Percentiles rank a stretch among this genome's conserved stretches.
Conservation (phyloP, 1,140 invertebrate genomes). For the Phymorhynchus buccinoides region DNA sequence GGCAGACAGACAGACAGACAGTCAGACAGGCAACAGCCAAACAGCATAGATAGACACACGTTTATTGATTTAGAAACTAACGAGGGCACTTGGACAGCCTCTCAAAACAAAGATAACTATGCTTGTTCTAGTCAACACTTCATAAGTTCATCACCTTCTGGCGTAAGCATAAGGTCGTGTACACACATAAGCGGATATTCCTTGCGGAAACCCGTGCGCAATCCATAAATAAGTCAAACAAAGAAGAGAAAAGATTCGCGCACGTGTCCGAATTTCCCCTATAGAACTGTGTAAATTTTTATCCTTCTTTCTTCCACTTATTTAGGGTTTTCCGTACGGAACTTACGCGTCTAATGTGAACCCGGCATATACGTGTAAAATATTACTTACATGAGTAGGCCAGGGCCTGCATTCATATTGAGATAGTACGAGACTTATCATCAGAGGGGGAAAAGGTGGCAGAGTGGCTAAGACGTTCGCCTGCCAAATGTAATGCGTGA, state of each 20-base stretch:
- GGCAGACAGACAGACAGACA: slow-evolving; percentile 12
- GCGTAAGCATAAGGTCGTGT: background rate
- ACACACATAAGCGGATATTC: too few species aligned
- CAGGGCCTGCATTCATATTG: too few species aligned
- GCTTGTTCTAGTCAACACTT: background rate
- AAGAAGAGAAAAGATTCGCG: too few species aligned
- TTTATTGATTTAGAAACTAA: background rate
- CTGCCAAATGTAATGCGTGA: too few species aligned
- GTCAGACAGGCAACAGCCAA: background rate
- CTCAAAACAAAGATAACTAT: background rate
- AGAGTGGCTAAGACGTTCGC: background rate
- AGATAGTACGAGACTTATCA: background rate
- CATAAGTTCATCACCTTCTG: background rate
- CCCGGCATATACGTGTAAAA: background rate
- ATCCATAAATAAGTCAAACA: too few species aligned
- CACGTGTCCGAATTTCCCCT: too few species aligned
- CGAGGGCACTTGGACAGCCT: background rate
- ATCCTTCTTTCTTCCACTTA: too few species aligned
- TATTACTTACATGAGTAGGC: background rate
- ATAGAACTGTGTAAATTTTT: too few species aligned
- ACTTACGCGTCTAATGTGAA: too few species aligned
- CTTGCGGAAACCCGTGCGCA: too few species aligned
- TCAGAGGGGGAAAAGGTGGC: background rate
- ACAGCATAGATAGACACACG: background rate
- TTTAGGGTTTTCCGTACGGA: too few species aligned